phyloP scores from a whole-genome alignment of 2,113 vertebrate species.

The Balaenoptera acutorostrata region DNA sequence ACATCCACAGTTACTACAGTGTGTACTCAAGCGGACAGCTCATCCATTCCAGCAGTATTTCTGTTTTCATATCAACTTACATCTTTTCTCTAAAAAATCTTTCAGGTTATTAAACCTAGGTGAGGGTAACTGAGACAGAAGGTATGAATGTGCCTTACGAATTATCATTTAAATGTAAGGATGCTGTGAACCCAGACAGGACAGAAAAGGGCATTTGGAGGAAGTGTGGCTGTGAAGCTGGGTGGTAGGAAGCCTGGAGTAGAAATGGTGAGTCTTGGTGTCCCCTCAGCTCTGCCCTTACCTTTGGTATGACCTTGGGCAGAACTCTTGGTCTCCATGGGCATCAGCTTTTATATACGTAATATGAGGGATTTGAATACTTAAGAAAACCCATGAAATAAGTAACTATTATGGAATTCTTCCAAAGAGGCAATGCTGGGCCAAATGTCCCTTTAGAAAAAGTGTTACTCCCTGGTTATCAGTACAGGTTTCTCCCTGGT shows the following conservation, averaged over 20 bases:
- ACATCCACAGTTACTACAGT: background rate
- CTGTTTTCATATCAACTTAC: background rate
- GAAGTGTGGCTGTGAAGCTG: background rate
- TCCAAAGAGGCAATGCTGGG: background rate
- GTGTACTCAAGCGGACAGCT: no score
- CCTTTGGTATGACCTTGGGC: background rate
- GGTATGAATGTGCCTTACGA: background rate
- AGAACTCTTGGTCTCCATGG: background rate
- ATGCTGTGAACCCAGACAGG: background rate
- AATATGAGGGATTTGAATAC: background rate
- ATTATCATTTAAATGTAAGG: background rate
- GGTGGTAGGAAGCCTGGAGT: background rate
- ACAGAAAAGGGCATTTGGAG: background rate
- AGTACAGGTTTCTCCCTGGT: background rate
- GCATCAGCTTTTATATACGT: background rate
- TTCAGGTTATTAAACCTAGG: background rate
- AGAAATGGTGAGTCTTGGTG: background rate
- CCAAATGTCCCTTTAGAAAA: background rate
- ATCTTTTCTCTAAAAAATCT: background rate
- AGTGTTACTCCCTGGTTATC: background rate
- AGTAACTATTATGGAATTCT: background rate
- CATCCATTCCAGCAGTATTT: background rate
- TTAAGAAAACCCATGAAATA: background rate
- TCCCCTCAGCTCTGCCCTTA: background rate
- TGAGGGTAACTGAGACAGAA: background rate